These are phyloP conservation scores for Drosophila prosaltans DNA, from an alignment of 1,140 invertebrate genomes.

Conservation along the genomic window DNA sequence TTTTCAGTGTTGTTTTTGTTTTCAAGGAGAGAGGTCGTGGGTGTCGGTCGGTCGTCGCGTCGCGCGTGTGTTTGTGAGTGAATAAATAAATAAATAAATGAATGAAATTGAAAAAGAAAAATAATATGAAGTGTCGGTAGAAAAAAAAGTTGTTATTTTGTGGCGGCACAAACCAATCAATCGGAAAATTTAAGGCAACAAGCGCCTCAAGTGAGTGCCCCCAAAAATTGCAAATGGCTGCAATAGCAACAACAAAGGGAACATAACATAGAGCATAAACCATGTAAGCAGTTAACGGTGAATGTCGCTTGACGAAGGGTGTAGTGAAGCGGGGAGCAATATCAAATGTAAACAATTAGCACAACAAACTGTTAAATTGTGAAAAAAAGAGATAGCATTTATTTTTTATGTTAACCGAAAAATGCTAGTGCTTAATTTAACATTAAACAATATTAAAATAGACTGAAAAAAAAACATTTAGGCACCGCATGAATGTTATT, in stretches of 20 bases:
- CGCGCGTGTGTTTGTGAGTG: conserved; percentile 3
- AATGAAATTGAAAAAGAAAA: conserved; percentile 5
- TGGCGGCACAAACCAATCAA: neutral
- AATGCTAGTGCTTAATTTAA: no score
- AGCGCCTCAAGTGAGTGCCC: neutral
- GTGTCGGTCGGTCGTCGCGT: neutral
- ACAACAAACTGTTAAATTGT: neutral
- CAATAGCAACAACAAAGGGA: conserved; percentile 5
- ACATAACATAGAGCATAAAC: conserved; percentile 1
- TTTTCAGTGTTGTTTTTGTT: conserved; percentile 2
- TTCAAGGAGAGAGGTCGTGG: neutral
- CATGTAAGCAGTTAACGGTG: conserved; percentile 1
- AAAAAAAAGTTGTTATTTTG: neutral
- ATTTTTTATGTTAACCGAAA: no score
- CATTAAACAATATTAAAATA: no score
- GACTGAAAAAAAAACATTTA: neutral
- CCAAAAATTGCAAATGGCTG: conserved; percentile 5
- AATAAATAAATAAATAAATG: conserved; percentile 11
- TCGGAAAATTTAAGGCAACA: neutral
- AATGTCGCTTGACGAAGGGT: neutral
- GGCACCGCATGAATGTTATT: neutral
- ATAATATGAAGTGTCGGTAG: conserved; percentile 2
- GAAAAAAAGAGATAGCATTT: no score
- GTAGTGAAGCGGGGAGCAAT: no score
- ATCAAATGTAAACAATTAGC: neutral